phyloP scores from a whole-genome alignment of 2,888 invertebrate species.

The Lepetodrilus schrolli region DNA sequence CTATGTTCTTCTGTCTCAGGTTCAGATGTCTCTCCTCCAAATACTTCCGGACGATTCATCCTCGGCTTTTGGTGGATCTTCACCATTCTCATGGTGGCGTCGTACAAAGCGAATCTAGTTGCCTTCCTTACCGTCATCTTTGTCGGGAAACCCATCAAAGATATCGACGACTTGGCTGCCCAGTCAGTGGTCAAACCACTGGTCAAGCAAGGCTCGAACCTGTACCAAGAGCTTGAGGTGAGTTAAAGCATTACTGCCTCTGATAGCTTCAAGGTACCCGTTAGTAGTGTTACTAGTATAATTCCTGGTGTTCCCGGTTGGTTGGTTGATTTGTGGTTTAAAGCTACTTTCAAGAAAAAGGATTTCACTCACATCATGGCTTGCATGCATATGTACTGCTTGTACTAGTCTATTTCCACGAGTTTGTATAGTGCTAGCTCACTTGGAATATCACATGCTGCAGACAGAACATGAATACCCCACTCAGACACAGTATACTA shows the following conservation, averaged over 20 bases:
- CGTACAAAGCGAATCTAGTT: slow-evolving; percentile 54
- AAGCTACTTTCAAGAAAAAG: no score
- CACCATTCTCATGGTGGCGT: slow-evolving; percentile 49
- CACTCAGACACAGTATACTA: no score
- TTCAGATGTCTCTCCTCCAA: slow-evolving; percentile 36
- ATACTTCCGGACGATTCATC: slow-evolving; percentile 46
- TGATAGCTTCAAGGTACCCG: no score
- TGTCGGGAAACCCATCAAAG: slow-evolving; percentile 44
- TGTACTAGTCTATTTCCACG: no score
- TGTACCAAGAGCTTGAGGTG: slow-evolving; percentile 45
- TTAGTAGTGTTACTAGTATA: no score
- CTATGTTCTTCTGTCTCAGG: slow-evolving; percentile 36
- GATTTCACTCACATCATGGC: no score
- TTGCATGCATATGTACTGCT: no score
- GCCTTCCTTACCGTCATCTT: slow-evolving; percentile 50
- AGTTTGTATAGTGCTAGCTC: no score
- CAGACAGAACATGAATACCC: no score
- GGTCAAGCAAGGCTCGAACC: slow-evolving; percentile 47
- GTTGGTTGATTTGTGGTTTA: no score
- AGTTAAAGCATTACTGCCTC: neutral
- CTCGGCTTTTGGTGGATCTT: slow-evolving; percentile 54
- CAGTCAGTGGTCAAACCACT: slow-evolving; percentile 44
- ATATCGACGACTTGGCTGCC: slow-evolving; percentile 45
- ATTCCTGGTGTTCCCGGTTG: no score
- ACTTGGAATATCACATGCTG: no score